These are phyloP conservation scores for Pitta sordida DNA, from an alignment of 2,113 vertebrate genomes.

Conservation along the genomic window DNA sequence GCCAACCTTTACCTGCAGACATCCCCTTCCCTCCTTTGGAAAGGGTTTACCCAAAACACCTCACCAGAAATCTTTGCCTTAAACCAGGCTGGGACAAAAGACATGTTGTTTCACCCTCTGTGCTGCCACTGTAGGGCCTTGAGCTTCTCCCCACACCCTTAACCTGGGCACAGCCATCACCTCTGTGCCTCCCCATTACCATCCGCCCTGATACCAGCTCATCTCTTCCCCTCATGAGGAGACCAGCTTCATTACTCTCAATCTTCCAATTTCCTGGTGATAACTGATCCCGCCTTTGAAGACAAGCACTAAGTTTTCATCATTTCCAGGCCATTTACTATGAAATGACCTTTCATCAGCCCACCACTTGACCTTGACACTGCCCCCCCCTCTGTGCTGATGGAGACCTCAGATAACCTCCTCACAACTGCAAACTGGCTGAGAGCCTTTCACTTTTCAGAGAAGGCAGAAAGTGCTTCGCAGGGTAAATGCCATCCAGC, in stretches of 20 bases:
- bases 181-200: too few species aligned
- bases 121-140: background rate
- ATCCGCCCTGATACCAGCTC: background rate
- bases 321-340: background rate
- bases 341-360: background rate
- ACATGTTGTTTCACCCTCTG: background rate
- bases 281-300: background rate
- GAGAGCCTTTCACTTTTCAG: background rate
- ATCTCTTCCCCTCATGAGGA: accelerated
- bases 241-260: background rate
- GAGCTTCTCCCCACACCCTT: too few species aligned
- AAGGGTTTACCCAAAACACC: background rate
- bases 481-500: background rate
- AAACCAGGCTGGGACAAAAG: accelerated
- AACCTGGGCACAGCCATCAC: too few species aligned
- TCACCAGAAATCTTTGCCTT: background rate
- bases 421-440: background rate
- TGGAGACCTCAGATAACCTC: background rate
- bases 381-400: background rate
- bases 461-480: background rate
- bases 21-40: background rate
- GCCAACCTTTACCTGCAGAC: background rate
- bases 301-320: background rate
- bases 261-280: background rate
- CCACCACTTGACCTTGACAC: background rate